These are phyloP conservation scores for Tachina lurida DNA, from an alignment of 2,888 invertebrate genomes.

Conservation along the genomic window DNA sequence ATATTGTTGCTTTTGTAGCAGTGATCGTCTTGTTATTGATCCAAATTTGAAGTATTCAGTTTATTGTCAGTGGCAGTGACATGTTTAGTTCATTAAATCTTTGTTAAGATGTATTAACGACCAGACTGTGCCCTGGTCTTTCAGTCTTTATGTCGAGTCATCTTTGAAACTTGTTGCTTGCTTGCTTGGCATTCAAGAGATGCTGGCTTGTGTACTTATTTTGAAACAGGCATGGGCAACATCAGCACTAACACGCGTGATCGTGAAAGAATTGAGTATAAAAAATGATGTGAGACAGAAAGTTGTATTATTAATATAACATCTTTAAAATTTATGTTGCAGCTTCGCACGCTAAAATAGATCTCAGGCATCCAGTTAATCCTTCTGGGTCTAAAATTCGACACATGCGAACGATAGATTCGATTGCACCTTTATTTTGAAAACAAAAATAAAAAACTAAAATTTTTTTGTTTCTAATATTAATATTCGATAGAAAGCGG, in stretches of 20 bases:
- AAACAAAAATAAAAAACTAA: no score
- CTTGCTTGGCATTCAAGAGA: background rate
- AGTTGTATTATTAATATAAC: no score
- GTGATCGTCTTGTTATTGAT: conserved; percentile 36
- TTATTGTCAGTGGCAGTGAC: conserved; percentile 51
- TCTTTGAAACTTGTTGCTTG: background rate
- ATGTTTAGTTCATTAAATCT: conserved; percentile 68
- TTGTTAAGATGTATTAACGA: conserved; percentile 47
- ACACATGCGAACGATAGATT: no score
- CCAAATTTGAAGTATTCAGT: conserved; percentile 23
- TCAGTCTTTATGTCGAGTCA: conserved; percentile 40
- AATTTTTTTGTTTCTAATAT: no score
- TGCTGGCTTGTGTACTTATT: conserved; percentile 4
- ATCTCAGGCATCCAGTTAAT: no score
- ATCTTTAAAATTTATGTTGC: no score
- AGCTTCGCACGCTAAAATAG: no score
- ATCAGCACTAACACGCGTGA: background rate
- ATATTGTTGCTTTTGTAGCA: conserved; percentile 43
- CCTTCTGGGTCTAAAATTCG: no score
- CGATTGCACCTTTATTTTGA: no score
- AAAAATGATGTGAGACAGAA: no score
- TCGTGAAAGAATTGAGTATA: background rate
- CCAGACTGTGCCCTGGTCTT: background rate
- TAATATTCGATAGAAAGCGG: no score
- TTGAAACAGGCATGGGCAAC: background rate